Evolutionary conservation across 2,888 invertebrate genomes (phyloP).

Genomic region (Eupsilia transversa): DNA sequence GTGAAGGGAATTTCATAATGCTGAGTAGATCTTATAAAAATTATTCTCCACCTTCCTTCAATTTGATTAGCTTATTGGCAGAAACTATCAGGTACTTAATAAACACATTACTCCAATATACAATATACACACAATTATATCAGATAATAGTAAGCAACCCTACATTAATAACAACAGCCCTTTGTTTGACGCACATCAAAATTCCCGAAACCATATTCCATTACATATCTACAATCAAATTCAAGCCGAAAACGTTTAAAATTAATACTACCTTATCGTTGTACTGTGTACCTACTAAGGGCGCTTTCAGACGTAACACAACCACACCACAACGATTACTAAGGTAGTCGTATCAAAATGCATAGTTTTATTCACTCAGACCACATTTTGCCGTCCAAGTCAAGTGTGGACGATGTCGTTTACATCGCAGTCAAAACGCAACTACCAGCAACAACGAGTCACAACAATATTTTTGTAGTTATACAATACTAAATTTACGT

Average conservation of each 20-base stretch:
- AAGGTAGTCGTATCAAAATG: neutral
- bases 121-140: conserved; percentile 3
- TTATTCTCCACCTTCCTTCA: neutral
- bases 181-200: conserved; percentile 28
- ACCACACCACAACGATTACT: neutral
- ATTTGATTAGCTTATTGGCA: neutral
- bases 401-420: no score
- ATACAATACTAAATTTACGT: no score
- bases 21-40: neutral
- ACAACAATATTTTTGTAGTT: no score
- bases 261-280: conserved; percentile 61
- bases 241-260: conserved; percentile 59
- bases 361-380: neutral
- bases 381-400: neutral
- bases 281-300: conserved; percentile 4
- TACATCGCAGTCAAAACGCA: no score
- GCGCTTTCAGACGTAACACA: neutral
- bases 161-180: neutral
- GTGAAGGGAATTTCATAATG: neutral
- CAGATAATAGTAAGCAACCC: conserved; percentile 1
- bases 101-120: neutral
- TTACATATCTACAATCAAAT: conserved; percentile 52
- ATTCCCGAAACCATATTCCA: conserved; percentile 56
- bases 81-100: neutral
- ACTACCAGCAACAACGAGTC: no score